Evolutionary conservation across 37 sponge, comb jelly and placozoan genomes (phyloP), one percentile per base, ranked within the genome.

Genomic region (Beroe forskalii): DNA sequence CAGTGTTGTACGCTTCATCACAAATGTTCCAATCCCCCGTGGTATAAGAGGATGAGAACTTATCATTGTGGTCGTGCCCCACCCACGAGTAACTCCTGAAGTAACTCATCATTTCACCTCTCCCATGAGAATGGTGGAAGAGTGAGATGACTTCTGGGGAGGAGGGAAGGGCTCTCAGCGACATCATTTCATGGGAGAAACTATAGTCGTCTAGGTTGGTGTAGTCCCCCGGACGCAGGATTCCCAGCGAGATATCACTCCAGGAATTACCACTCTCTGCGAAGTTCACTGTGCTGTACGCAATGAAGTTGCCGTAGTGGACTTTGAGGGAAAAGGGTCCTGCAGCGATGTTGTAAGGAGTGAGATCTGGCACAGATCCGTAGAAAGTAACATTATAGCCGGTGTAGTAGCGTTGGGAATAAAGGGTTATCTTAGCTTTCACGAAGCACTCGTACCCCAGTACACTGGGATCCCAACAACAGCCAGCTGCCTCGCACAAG

Each of bases 401-500:
- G n/a, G n/a, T n/a, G n/a, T n/a, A n/a, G n/a, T n/a, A n/a, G n/a
- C n/a, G n/a, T n/a, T n/a, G n/a, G n/a, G n/a, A n/a, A n/a, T n/a
- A n/a, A n/a, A n/a, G n/a, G n/a, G n/a, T n/a, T n/a, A n/a, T n/a
- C n/a, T n/a, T n/a, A n/a, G n/a, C n/a, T n/a, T n/a, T n/a, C n/a
- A n/a, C n/a, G n/a, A n/a, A n/a, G n/a, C n/a, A n/a, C n/a, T n/a
- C n/a, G n/a, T n/a, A n/a, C n/a, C n/a, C n/a, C n/a, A n/a, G n/a
- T n/a, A n/a, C n/a, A n/a, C n/a, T n/a, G n/a, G n/a, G n/a, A n/a
- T 69, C 72, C 72, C 72, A 69, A 17, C 72, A 69, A 36, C 72
- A 69, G 72, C 32, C 38, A 2, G 28, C 12, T 32, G 35, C 2
- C 72, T 69, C 72, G 32, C 72, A 69, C n/a, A n/a, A n/a, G n/a